Percentiles rank a stretch among this genome's conserved stretches.
Evolutionary conservation across 2,888 invertebrate genomes (phyloP).

Genomic region (Drosophila mimica): DNA sequence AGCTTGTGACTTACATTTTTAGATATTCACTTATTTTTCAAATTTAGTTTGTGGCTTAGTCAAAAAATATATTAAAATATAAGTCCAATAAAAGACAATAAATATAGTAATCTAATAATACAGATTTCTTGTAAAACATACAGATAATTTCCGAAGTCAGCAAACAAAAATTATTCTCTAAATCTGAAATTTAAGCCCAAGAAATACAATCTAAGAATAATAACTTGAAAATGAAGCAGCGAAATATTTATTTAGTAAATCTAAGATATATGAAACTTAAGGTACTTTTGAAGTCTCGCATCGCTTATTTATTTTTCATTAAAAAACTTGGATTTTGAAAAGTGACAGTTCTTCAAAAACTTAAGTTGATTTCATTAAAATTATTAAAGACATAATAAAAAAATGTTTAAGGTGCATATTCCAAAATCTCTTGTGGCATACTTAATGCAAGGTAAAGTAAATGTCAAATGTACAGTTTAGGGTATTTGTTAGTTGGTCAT

Average conservation of each 20-base stretch:
- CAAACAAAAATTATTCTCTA: neutral
- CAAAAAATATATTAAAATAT: neutral
- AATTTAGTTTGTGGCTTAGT: neutral
- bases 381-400: neutral
- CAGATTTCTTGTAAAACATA: neutral
- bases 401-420: neutral
- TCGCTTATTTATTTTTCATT: neutral
- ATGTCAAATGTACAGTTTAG: no score
- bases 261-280: neutral
- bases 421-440: neutral
- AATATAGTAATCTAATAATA: neutral
- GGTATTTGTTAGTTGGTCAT: constrained; percentile 1
- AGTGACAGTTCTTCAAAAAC: no score
- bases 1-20: neutral
- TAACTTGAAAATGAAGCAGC: neutral
- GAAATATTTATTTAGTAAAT: neutral
- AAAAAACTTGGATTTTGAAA: no score
- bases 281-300: neutral
- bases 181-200: neutral
- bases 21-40: neutral
- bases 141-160: neutral
- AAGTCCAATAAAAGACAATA: neutral
- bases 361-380: neutral
- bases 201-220: neutral
- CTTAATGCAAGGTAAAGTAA: neutral